Evolutionary conservation across 2,797 vertebrate species (phyloP).

Genomic region (Leptodactylus fallax): DNA sequence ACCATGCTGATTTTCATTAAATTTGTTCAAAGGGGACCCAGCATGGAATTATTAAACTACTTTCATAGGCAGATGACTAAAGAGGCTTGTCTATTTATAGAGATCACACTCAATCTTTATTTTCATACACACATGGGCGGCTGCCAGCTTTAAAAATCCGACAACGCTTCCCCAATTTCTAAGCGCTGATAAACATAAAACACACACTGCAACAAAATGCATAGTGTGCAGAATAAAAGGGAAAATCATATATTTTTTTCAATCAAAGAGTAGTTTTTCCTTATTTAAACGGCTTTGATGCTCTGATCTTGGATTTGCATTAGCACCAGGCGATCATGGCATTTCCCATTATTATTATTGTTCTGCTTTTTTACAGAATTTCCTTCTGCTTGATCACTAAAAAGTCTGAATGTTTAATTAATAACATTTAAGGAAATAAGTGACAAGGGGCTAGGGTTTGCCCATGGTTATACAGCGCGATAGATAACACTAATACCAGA

Average conservation of each 20-base stretch:
- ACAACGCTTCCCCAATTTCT: constrained; percentile 50
- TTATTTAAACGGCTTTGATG: constrained; percentile 38
- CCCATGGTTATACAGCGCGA: background rate
- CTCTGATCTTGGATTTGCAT: background rate
- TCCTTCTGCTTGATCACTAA: background rate
- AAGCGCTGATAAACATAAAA: constrained; percentile 58
- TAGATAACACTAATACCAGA: background rate
- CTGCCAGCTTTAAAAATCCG: constrained; percentile 52
- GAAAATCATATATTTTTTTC: constrained; percentile 32
- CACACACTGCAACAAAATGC: constrained; percentile 52
- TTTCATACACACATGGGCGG: constrained; percentile 58
- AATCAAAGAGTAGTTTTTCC: constrained; percentile 23
- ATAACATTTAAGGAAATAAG: background rate
- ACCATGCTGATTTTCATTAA: constrained; percentile 89
- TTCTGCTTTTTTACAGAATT: background rate
- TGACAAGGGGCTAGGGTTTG: background rate
- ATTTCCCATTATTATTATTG: constrained; percentile 1
- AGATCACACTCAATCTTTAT: constrained; percentile 69
- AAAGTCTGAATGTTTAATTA: constrained; percentile 29
- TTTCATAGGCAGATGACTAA: constrained; percentile 75
- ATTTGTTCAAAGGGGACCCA: constrained; percentile 82
- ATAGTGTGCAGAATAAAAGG: constrained; percentile 46
- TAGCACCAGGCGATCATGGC: background rate
- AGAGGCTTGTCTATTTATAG: constrained; percentile 75
- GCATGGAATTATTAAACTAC: constrained; percentile 81